Conservation (phyloP, 2,797 vertebrate genomes). For the Eleutherodactylus coqui region DNA sequence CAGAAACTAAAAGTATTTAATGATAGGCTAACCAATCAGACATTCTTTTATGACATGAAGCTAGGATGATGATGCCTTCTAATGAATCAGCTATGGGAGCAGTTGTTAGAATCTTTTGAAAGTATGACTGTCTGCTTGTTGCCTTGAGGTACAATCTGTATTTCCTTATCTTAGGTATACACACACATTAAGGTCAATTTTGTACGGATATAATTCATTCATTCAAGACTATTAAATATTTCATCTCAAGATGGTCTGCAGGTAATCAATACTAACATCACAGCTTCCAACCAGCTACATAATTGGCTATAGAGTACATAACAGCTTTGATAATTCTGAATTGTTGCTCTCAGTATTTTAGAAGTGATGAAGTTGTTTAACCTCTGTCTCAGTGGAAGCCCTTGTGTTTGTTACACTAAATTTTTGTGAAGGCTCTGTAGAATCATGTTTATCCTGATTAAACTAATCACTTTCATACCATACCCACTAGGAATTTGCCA, state of each 20-base stretch:
- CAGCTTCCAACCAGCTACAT: neutral
- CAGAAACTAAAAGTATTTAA: too few species aligned
- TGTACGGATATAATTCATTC: neutral
- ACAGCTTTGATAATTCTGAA: neutral
- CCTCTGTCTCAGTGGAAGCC: constrained; percentile 2
- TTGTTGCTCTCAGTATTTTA: neutral
- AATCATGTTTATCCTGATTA: constrained; percentile 17
- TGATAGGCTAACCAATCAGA: too few species aligned
- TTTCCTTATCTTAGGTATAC: neutral
- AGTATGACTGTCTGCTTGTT: too few species aligned
- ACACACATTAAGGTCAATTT: neutral
- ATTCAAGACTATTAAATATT: neutral
- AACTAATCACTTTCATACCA: constrained; percentile 15
- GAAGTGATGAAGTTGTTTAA: neutral
- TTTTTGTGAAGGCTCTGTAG: constrained; percentile 17
- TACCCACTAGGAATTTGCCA: constrained; percentile 15
- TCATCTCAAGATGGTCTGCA: neutral
- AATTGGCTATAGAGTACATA: neutral
- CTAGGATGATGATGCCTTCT: too few species aligned
- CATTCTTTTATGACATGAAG: too few species aligned
- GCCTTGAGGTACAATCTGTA: too few species aligned
- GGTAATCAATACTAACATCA: neutral
- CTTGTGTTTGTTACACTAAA: neutral
- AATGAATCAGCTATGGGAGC: too few species aligned
- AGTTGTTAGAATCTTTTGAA: too few species aligned